Evolutionary conservation across 2,888 invertebrate genomes (phyloP), one percentile per base, ranked within the genome.

Genomic region (Quadroppia sp.): DNA sequence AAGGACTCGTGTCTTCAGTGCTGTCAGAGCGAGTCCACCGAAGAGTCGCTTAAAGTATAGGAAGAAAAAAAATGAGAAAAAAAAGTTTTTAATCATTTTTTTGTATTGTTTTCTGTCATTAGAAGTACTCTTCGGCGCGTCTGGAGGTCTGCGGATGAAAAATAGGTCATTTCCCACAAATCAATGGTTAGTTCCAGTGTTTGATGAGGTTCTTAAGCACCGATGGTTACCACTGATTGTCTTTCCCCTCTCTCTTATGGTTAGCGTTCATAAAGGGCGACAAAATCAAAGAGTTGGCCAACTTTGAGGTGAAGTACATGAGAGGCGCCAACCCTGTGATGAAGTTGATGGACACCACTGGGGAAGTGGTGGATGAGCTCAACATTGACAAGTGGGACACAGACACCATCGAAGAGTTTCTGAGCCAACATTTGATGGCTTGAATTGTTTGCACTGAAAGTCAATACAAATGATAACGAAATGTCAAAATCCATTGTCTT

Each of bases 321-420:
- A 87, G 96, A 76, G 98, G 97, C 6, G 85, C 95, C 73, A 94
- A 97, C 84, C 98, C 98, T 0, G 89, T 93, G 76, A 94, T 99
- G 64, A 92, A 94, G 81, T 84, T 99, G 71, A 86, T 92, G 78
- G 92, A 96, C 81, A 88, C 88, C 76, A 89, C 89, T 80, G 91
- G 90, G 42, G 89, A 90, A 80, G 88, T 93, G 0, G 88, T 88
- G 81, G 94, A 95, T 79, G 78, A 77, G 71, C 87, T 98, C 36
- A 96, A 95, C 71, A 96, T 99, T 81, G 94, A 95, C 80, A 96
- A 96, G 82, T 98, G 98, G 98, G 93, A 97, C 83, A 98, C 98
- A 0, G 97, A 99, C 83, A 92, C 96, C 0, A 91, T 99, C 2
- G 93, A 94, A 82, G 96, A 97, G 82, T 99, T 97, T 11, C 42